Percentiles rank a stretch among this genome's conserved stretches.
phyloP scores from a whole-genome alignment of 2,888 invertebrate species.

The Listrodromus nycthemerus region DNA sequence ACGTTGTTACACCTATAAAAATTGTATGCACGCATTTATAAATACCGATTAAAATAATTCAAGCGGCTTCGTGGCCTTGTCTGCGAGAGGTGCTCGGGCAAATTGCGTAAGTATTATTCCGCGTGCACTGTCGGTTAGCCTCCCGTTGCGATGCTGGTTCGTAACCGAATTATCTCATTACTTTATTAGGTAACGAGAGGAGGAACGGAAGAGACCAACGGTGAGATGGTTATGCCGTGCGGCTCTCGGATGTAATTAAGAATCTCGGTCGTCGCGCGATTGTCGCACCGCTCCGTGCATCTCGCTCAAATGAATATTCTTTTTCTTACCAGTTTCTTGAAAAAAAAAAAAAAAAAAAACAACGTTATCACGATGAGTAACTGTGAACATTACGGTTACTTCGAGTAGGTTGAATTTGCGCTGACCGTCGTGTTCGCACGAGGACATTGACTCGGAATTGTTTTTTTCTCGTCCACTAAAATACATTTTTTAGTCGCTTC shows the following conservation, averaged over 20 bases:
- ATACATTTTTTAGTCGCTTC: background rate
- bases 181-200: conserved; percentile 68
- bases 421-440: conserved; percentile 54
- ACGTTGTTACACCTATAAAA: background rate
- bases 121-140: conserved; percentile 45
- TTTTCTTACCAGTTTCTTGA: background rate
- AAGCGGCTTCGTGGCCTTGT: conserved; percentile 72
- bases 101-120: conserved; percentile 55
- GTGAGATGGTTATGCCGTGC: conserved; percentile 7
- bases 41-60: conserved; percentile 33
- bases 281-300: conserved; percentile 13
- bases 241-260: conserved; percentile 28
- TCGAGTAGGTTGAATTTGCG: conserved; percentile 12
- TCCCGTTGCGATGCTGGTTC: conserved; percentile 61
- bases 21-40: background rate
- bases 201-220: background rate
- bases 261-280: conserved; percentile 14
- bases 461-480: background rate
- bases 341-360: too few relatives aligned
- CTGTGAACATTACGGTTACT: conserved; percentile 14
- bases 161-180: conserved; percentile 75
- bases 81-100: conserved; percentile 32
- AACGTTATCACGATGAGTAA: background rate
- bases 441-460: conserved; percentile 44
- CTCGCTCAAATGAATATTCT: conserved; percentile 2